These are phyloP conservation scores for Pluvianellus socialis DNA, from an alignment of 2,113 vertebrate genomes.

Conservation along the genomic window DNA sequence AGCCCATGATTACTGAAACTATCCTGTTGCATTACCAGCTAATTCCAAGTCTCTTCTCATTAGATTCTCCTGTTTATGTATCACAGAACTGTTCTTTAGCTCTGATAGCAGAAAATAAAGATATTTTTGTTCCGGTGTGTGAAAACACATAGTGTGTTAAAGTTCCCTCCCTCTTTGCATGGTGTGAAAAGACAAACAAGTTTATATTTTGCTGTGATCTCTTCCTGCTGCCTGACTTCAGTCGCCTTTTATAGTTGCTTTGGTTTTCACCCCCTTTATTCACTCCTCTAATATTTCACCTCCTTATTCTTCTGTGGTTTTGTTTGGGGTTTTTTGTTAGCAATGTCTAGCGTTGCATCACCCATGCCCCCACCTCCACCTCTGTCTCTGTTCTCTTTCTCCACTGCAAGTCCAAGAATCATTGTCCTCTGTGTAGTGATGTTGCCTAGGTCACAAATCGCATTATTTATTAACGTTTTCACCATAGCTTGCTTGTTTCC, in stretches of 20 bases:
- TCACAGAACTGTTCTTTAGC: not conserved
- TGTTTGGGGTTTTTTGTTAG: not conserved
- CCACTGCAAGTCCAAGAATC: not conserved
- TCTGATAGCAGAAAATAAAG: not conserved
- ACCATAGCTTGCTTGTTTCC: not conserved
- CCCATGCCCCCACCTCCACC: not conserved
- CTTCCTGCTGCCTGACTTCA: not conserved
- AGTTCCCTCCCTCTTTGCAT: not conserved
- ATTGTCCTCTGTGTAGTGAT: not conserved
- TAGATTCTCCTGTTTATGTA: not conserved
- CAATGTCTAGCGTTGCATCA: not conserved
- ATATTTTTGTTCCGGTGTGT: not conserved
- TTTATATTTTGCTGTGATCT: not conserved
- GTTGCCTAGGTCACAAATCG: conserved; percentile 34
- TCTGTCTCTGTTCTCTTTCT: not conserved
- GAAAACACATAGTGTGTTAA: not conserved
- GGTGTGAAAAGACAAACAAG: not conserved
- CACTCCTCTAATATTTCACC: not conserved
- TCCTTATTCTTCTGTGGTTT: not conserved
- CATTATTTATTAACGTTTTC: not conserved
- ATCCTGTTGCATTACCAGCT: not conserved
- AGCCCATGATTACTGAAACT: not conserved
- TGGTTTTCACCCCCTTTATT: not conserved
- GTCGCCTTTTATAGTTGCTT: not conserved
- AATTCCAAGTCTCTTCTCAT: not conserved